These are phyloP conservation scores for Chionis minor DNA, from an alignment of 2,113 vertebrate species.

Conservation along the genomic window DNA sequence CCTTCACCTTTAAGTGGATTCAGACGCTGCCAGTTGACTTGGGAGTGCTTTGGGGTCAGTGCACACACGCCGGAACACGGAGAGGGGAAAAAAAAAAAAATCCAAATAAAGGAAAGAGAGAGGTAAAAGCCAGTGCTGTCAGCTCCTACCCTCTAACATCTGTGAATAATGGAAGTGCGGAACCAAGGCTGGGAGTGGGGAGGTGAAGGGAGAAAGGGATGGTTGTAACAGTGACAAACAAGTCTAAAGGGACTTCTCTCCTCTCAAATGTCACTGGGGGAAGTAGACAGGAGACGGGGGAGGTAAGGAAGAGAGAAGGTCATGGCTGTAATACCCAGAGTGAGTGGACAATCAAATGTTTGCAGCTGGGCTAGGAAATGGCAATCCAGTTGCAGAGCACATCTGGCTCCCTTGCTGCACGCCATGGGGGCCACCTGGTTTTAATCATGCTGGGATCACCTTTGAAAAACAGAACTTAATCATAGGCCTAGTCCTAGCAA, in stretches of 20 bases:
- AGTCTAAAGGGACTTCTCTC: slow-evolving; percentile 47
- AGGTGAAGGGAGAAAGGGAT: slow-evolving; percentile 26
- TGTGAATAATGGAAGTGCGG: slow-evolving; percentile 47
- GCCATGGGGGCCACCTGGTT: not conserved
- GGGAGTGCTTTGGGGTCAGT: slow-evolving; percentile 68
- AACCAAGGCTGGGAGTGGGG: not conserved
- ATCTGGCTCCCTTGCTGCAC: slow-evolving; percentile 31
- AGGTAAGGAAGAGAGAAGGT: slow-evolving; percentile 74
- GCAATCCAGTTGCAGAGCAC: slow-evolving; percentile 21
- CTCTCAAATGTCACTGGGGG: slow-evolving; percentile 69
- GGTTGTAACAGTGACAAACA: slow-evolving; percentile 58
- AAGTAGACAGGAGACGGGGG: slow-evolving; percentile 64
- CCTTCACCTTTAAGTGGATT: slow-evolving; percentile 79
- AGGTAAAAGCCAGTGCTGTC: slow-evolving; percentile 19
- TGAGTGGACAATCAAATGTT: slow-evolving; percentile 70
- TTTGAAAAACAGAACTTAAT: slow-evolving; percentile 52
- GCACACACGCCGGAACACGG: slow-evolving; percentile 43
- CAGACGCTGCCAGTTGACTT: slow-evolving; percentile 71
- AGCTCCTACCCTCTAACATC: slow-evolving; percentile 70
- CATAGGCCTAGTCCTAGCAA: slow-evolving; percentile 41
- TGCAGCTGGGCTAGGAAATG: slow-evolving; percentile 72
- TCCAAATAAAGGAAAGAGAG: slow-evolving; percentile 31
- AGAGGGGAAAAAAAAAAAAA: not conserved
- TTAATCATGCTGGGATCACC: slow-evolving; percentile 28
- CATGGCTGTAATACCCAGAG: slow-evolving; percentile 66